Conservation (phyloP, 2,797 vertebrate species). For the Bufotes viridis region DNA sequence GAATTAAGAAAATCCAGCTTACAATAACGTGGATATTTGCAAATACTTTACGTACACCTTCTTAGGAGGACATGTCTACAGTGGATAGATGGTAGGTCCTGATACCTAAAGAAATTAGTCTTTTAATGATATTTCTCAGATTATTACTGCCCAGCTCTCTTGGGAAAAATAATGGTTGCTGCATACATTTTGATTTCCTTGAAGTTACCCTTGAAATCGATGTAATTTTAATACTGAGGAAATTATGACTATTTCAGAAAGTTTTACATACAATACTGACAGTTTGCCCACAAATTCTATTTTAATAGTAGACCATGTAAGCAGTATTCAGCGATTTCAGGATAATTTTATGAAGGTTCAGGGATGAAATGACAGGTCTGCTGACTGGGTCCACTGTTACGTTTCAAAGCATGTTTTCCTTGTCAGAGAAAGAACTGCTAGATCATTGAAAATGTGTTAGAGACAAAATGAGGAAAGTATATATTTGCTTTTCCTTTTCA, state of each 20-base stretch:
- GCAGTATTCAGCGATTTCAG: conserved; percentile 5
- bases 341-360: conserved; percentile 15
- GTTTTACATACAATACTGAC: conserved; percentile 32
- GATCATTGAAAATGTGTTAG: conserved; percentile 3
- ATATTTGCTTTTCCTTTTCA: background rate
- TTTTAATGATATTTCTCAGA: conserved; percentile 72
- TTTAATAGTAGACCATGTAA: conserved; percentile 21
- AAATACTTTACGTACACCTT: conserved; percentile 31
- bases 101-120: conserved; percentile 71
- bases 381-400: conserved; percentile 32
- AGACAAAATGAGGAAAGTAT: background rate
- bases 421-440: conserved; percentile 30
- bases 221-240: conserved; percentile 65
- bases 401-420: conserved; percentile 13
- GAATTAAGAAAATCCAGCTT: conserved; percentile 23
- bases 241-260: conserved; percentile 63
- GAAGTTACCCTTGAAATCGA: conserved; percentile 66
- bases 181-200: conserved; percentile 66
- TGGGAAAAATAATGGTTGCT: conserved; percentile 64
- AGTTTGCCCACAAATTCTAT: background rate
- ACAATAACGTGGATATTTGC: conserved; percentile 46
- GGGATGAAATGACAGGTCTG: conserved; percentile 26
- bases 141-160: conserved; percentile 67
- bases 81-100: conserved; percentile 62
- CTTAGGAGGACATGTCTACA: conserved; percentile 52